phyloP scores from a whole-genome alignment of 2,113 vertebrate species.

The Fukomys damarensis region DNA sequence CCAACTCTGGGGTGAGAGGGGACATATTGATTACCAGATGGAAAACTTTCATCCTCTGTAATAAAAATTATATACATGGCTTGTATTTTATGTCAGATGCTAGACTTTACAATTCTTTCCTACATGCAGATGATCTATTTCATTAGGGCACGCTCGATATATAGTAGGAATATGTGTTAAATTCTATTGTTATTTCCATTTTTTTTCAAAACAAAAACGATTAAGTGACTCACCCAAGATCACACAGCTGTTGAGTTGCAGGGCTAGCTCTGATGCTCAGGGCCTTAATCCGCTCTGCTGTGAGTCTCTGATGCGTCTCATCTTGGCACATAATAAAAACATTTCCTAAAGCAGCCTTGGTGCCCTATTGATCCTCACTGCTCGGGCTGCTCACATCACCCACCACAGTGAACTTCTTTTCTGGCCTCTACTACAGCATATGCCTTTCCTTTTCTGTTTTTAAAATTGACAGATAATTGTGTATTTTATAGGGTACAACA shows the following conservation, averaged over 20 bases:
- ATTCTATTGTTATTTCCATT: constrained; percentile 6
- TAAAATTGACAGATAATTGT: background rate
- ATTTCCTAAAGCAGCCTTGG: background rate
- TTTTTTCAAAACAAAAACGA: background rate
- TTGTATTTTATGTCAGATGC: background rate
- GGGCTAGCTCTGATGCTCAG: background rate
- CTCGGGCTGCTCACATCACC: background rate
- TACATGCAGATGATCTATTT: background rate
- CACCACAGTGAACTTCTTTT: background rate
- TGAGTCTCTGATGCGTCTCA: background rate
- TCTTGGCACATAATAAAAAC: background rate
- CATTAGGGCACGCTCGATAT: background rate
- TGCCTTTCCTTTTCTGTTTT: background rate
- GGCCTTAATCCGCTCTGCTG: background rate
- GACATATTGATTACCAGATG: background rate
- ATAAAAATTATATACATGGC: background rate
- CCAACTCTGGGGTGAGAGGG: background rate
- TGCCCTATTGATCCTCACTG: background rate
- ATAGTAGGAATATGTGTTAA: background rate
- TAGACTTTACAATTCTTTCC: background rate
- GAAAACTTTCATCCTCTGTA: background rate
- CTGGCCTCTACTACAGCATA: no score
- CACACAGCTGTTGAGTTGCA: background rate
- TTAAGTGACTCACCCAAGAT: background rate
- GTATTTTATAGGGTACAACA: background rate